Evolutionary conservation across 2,797 vertebrate species (phyloP).

Genomic region (Anguilla obscura): DNA sequence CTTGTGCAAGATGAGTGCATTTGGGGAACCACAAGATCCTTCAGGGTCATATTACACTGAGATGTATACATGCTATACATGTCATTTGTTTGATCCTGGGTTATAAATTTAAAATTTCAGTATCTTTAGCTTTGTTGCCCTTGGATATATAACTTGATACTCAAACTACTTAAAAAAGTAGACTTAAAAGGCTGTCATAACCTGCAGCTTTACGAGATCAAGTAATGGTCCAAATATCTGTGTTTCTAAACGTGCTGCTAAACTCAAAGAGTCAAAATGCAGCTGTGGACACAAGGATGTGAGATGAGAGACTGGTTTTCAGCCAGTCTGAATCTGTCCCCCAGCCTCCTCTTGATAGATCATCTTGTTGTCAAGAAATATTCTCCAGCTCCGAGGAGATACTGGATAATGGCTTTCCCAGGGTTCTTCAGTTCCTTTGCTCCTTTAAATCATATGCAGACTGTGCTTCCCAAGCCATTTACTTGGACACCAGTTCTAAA

Average conservation of each 20-base stretch:
- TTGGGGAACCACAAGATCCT: not conserved
- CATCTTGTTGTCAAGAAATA: not conserved
- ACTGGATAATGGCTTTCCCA: not conserved
- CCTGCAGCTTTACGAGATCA: not conserved
- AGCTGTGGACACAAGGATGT: not conserved
- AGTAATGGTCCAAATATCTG: not conserved
- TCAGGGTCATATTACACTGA: not conserved
- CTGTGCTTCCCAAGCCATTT: not conserved
- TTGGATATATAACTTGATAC: not conserved
- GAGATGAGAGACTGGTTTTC: not conserved
- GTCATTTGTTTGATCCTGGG: not conserved
- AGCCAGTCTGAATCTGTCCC: not conserved
- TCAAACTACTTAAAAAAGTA: not conserved
- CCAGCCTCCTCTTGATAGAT: not conserved
- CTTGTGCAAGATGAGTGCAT: not conserved
- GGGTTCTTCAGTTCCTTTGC: not conserved
- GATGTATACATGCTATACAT: not conserved
- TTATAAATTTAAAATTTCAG: not conserved
- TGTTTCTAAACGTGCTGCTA: not conserved
- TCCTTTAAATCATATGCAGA: slow-evolving; percentile 3
- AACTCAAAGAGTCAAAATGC: not conserved
- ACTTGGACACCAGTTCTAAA: not conserved
- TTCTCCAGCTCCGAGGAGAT: not conserved
- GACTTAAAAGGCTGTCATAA: not conserved
- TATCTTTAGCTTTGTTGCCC: not conserved